phyloP scores from a whole-genome alignment of 2,113 vertebrate genomes.

The Mirounga angustirostris region DNA sequence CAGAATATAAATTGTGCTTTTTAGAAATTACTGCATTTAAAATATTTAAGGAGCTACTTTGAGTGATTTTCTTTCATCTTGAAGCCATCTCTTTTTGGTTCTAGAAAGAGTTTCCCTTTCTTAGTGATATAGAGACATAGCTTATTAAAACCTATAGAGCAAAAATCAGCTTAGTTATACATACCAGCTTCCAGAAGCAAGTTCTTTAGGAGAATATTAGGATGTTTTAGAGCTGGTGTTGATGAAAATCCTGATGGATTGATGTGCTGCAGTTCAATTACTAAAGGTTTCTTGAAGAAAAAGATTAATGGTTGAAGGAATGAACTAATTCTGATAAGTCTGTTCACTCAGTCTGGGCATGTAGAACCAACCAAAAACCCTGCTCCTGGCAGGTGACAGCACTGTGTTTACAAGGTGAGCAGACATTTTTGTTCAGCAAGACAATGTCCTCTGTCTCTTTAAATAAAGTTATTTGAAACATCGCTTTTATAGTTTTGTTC shows the following conservation, averaged over 20 bases:
- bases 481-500: conserved; percentile 36
- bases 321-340: conserved; percentile 12
- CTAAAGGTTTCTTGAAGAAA: conserved; percentile 57
- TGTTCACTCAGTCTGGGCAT: not conserved
- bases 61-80: conserved; percentile 56
- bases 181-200: conserved; percentile 60
- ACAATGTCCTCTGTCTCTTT: conserved; percentile 25
- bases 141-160: conserved; percentile 58
- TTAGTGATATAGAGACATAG: not conserved
- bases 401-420: not conserved
- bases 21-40: conserved; percentile 54
- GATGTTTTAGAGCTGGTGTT: not conserved
- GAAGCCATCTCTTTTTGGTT: conserved; percentile 56
- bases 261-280: conserved; percentile 12
- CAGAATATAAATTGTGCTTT: conserved; percentile 26
- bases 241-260: conserved; percentile 17
- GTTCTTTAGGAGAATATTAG: conserved; percentile 38
- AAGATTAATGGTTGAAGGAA: conserved; percentile 7
- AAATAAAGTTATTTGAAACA: conserved; percentile 59
- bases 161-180: conserved; percentile 52
- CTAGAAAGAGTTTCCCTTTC: conserved; percentile 19
- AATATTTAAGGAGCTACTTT: conserved; percentile 50
- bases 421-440: conserved; percentile 42
- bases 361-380: not conserved
- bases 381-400: not conserved